phyloP scores from a whole-genome alignment of 1,140 invertebrate genomes.

The Tetramorium simillimum region DNA sequence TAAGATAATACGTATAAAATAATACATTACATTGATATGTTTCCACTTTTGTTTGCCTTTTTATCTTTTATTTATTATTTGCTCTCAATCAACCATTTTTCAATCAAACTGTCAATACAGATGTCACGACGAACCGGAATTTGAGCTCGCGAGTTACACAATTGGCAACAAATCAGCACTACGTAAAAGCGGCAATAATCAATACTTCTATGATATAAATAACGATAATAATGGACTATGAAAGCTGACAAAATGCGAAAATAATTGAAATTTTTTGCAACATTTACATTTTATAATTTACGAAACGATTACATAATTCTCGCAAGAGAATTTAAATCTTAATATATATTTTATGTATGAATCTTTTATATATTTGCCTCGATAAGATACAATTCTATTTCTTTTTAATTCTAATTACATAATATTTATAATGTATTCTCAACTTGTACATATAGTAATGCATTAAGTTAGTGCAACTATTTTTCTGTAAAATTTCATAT shows the following conservation, averaged over 20 bases:
- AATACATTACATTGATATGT: conserved; percentile 8
- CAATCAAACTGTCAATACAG: conserved; percentile 55
- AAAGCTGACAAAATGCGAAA: not conserved
- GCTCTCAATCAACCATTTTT: conserved; percentile 49
- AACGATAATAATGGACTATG: not conserved
- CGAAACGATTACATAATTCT: not conserved
- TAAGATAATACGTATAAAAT: conserved; percentile 19
- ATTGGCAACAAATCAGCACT: conserved; percentile 40
- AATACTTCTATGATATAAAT: not conserved
- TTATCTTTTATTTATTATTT: conserved; percentile 53
- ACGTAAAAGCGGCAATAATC: conserved; percentile 32
- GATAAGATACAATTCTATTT: not conserved
- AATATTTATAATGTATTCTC: not conserved
- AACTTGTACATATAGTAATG: not conserved
- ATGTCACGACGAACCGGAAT: conserved; percentile 39
- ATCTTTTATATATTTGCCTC: not conserved
- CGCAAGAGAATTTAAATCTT: not conserved
- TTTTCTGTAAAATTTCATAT: not conserved
- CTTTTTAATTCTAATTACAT: not conserved
- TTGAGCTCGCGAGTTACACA: conserved; percentile 23
- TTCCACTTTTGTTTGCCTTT: conserved; percentile 8
- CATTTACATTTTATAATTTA: not conserved
- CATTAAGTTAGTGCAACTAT: not conserved
- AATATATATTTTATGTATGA: not conserved
- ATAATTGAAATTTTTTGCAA: not conserved